A percentile compares a stretch with the other conserved stretches of the same genome.
These are phyloP conservation scores for Lithobates pipiens DNA, from an alignment of 2,797 vertebrate species.

Conservation along the genomic window DNA sequence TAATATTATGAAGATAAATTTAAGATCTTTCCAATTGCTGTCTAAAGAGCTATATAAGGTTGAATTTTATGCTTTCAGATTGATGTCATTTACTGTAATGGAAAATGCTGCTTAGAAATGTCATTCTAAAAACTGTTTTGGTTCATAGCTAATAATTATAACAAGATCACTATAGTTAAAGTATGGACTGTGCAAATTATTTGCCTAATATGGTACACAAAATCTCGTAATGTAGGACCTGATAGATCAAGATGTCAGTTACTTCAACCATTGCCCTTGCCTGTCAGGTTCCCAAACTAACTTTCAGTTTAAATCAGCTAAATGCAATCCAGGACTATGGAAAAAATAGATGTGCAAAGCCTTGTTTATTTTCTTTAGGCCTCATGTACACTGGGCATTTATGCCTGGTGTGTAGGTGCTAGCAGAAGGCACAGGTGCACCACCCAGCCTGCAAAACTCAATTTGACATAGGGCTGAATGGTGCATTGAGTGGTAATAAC, in stretches of 20 bases:
- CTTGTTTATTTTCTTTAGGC: no score
- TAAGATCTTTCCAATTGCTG: conserved; percentile 25
- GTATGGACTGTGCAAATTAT: background rate
- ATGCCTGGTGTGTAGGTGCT: no score
- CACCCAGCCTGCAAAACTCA: no score
- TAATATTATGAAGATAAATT: conserved; percentile 24
- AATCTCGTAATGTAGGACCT: background rate
- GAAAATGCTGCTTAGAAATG: conserved; percentile 13
- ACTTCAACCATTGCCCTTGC: background rate
- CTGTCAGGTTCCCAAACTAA: background rate
- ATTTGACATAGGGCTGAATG: no score
- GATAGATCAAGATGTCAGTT: background rate
- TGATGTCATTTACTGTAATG: conserved; percentile 1
- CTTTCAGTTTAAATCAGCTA: no score
- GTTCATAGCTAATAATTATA: background rate
- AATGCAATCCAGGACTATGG: no score
- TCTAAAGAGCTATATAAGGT: conserved; percentile 29
- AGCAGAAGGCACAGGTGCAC: no score
- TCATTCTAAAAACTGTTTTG: conserved; percentile 1
- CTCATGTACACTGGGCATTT: no score
- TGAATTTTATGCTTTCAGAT: conserved; percentile 25
- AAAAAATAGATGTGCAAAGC: no score
- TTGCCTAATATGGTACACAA: background rate
- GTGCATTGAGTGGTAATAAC: no score
- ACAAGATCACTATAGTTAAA: background rate